Percentiles rank a stretch among this genome's conserved stretches.
Conservation (phyloP, 2,797 vertebrate species). For the Lemur catta region DNA sequence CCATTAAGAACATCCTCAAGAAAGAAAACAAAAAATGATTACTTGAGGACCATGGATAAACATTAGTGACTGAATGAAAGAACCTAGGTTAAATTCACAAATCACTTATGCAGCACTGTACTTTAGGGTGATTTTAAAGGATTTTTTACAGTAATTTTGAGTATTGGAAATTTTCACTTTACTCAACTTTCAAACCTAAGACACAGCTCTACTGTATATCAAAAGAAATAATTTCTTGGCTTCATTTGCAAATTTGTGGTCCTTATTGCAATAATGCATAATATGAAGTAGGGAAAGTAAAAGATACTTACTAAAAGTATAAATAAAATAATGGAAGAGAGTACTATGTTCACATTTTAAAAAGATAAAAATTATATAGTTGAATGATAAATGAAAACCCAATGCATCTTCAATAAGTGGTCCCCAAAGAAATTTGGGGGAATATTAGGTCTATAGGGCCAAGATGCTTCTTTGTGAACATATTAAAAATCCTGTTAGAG, state of each 20-base stretch:
- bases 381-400: neutral
- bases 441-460: neutral
- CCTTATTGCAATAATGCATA: neutral
- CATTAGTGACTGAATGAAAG: neutral
- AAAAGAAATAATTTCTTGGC: neutral
- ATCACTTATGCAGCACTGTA: neutral
- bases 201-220: neutral
- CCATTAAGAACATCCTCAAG: neutral
- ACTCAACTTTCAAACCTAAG: constrained; percentile 13
- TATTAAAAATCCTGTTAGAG: neutral
- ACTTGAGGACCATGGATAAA: neutral
- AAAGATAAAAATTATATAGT: neutral
- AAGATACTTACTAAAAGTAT: neutral
- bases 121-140: neutral
- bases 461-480: neutral
- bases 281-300: neutral
- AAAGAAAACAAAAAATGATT: neutral
- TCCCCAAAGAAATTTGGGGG: neutral
- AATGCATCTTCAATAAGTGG: neutral
- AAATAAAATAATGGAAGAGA: neutral
- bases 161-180: neutral
- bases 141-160: neutral
- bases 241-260: neutral
- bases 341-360: neutral
- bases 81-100: neutral